Evolutionary conservation across 64 coral and sea anemone species (phyloP), one percentile per base, ranked within the genome.

Genomic region (Pocillopora verrucosa): DNA sequence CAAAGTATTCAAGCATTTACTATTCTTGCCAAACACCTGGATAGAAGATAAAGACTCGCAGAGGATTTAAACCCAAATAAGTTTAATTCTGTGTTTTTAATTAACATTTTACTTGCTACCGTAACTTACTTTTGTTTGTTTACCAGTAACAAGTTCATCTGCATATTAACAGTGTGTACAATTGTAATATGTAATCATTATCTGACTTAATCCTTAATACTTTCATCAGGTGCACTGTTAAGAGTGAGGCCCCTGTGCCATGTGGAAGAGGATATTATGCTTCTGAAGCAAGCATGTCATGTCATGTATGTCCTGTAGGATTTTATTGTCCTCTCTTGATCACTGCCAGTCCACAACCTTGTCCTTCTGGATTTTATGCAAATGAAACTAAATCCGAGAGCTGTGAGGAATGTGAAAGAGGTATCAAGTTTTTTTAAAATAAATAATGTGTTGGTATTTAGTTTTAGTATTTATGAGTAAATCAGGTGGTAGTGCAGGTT

Each of bases 191-290:
- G 30, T 30, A 30, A 30, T 76, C 3, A 69, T 26, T 69, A 12
- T 64, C 13, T 63, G 13, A 63, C 13, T 63, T 67, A 67, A 67
- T 67, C 2, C 20, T 22, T 24, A 17, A 68, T 68, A 22, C 89
- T 9, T 74, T 77, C 30, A 73, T 10, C 20, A 96, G 94, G 19
- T 96, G 95, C 70, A n/a, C 88, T 67, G 68, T 90, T 11, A 93
- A 93, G 68, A 73, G 91, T 13, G 56, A 70, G 9, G 74, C 76
- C 10, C 95, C 95, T 67, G 95, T 88, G 45, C 45, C 78, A 59
- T 96, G 95, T 84, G 95, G 91, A 41, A 91, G 56, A 83, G 91
- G 95, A n/a, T 93, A 87, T 19, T 65, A 88, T 88, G 82, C 95
- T 10, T 37, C 61, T 65, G 75, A 72, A 77, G 95, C 88, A 78